Evolutionary conservation across 2,797 vertebrate genomes (phyloP), one percentile per base, ranked within the genome.

Genomic region (Brotula barbata): DNA sequence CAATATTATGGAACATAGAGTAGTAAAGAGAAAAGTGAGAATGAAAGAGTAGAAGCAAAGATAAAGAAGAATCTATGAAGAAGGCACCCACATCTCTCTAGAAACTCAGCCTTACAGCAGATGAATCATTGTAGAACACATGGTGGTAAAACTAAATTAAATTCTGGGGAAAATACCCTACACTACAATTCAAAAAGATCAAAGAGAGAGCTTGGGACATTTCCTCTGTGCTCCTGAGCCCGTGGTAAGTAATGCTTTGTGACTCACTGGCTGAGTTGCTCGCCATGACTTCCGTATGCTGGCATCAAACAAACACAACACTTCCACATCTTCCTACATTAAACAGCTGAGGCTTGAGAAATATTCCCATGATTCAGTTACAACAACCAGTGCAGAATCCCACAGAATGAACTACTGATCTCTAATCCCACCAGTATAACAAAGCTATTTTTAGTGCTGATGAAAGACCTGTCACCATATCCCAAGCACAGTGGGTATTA

Each of bases 31-130:
- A n/a, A n/a, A n/a, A n/a, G n/a, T n/a, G n/a, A n/a, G n/a, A n/a
- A 39, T 21, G 37, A 45, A 37, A 55, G 19, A 25, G 46, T 10
- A 9, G 21, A 19, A 48, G 44, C 8, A 47, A 14, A 28, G 33
- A n/a, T 43, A 16, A 22, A 33, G 15, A 31, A 14, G 16, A 17
- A 48, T 15, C 14, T 12, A 21, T 15, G 14, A 40, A 7, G 21
- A 13, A 17, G 39, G n/a, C n/a, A n/a, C n/a, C n/a, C n/a, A n/a
- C n/a, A 54, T 37, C 31, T 33, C 6, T 33, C 34, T 50, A 55
- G 71, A 50, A 65, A 77, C 48, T 60, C 54, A 44, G 47, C 48
- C 23, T 59, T 56, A 71, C 70, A 76, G 73, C 66, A 70, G 68
- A 64, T 71, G 22, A 73, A 40, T 40, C 37, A n/a, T 7, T n/a